Base-by-base conservation (phyloP, 2,888 invertebrate species). In the Ormyrus nitidulus region DNA sequence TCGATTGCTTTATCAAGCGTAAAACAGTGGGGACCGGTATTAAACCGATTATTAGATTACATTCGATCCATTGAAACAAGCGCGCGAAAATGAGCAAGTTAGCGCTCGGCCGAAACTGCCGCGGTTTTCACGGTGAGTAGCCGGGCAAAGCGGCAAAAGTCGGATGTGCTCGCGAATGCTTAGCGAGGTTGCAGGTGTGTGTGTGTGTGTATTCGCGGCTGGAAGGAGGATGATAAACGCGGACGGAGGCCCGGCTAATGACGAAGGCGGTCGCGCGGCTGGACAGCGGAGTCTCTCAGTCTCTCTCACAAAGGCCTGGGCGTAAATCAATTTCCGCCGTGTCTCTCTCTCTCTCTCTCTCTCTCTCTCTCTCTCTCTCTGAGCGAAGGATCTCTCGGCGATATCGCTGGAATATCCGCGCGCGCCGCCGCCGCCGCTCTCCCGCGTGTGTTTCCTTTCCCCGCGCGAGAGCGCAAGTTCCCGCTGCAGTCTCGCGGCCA, bases 241-340 rank as follows among this genome's bases (percentile, higher is more conserved):
- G 19, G 19, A 19, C 19, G 19, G 19, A 19, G 19, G 19, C 19
- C 19, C 19, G 6, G 51, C 48, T 48, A 64, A 61, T 71, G 71
- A 71, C 69, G 56, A 46, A 54, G 69, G 69, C 61, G 34, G 51
- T 46, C 61, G 9, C 34, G 9, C 34, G 46, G 53, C 56, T 66
- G 46, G 54, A n/a, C 48, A 8, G 48, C 51, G 13, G 7, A 44
- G 19, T 19, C 19, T 19, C 19, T 19, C 19, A 19, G 19, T 19
- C 19, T 19, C 19, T 19, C 19, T 19, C 58, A 59, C 54, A 54
- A 68, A 68, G 54, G 53, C 53, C 56, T 34, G 61, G 70, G 70
- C 62, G 70, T 70, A 70, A 77, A 77, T 77, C 70, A 77, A 70
- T 77, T 77, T 77, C 77, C 77, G 69, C 61, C 56, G 59, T 62